phyloP scores from a whole-genome alignment of 2,113 vertebrate genomes.

The Pelvicachromis taeniatus region DNA sequence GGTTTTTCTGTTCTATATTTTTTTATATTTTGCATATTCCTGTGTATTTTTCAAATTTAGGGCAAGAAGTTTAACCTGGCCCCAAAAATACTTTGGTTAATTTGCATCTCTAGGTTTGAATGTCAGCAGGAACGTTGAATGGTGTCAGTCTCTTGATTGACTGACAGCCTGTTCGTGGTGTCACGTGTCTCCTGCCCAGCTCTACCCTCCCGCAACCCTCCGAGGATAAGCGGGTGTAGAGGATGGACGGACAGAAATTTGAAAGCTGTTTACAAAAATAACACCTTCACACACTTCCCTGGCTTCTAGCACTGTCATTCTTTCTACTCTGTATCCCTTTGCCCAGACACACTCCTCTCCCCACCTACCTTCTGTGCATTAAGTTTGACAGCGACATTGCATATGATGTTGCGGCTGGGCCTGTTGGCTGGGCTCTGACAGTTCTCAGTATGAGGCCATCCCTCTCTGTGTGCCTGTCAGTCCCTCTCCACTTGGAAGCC shows the following conservation, averaged over 20 bases:
- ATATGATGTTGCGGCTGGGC: slow-evolving; percentile 23
- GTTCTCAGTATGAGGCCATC: slow-evolving; percentile 29
- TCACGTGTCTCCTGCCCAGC: background rate
- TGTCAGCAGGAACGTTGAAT: background rate
- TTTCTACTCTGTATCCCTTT: background rate
- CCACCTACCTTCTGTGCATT: background rate
- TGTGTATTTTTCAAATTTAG: background rate
- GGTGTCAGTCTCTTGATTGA: background rate
- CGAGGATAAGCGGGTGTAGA: background rate
- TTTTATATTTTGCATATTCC: background rate
- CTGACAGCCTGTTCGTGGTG: background rate
- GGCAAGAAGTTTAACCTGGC: background rate
- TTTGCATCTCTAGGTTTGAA: background rate
- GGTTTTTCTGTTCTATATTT: background rate
- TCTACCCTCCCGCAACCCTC: background rate
- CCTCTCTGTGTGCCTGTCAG: slow-evolving; percentile 48
- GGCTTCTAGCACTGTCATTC: background rate
- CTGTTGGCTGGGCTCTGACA: slow-evolving; percentile 44
- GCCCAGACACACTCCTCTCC: background rate
- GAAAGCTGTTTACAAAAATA: slow-evolving; percentile 18
- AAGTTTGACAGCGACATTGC: slow-evolving; percentile 45
- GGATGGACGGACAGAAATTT: background rate
- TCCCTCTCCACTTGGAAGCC: background rate
- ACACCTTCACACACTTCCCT: background rate
- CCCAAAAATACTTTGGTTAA: background rate